Evolutionary conservation across 1,140 invertebrate species (phyloP), one percentile per base, ranked within the genome.

Genomic region (Dryas iulia): DNA sequence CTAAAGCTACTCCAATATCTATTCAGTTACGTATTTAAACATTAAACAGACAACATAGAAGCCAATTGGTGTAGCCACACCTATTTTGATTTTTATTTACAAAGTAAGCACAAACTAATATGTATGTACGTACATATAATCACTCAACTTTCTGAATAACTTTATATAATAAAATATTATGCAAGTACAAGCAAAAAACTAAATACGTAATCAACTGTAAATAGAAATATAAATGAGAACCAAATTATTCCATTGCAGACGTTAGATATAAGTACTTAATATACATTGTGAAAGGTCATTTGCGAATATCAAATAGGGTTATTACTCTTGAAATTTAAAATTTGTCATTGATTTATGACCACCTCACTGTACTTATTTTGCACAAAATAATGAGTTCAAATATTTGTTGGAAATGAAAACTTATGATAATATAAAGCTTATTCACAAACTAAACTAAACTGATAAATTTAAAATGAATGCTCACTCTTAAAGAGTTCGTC

Each of bases 201-300:
- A 10, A 18, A 11, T 21, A 47, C 8, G 8, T 8, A 47, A 47
- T 47, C 2, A 47, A 47, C 39, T 47, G 18, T 10, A 21, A 10
- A 10, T 47, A 47, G 18, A 21, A 47, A 47, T 47, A 47, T 21
- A 18, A 47, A 47, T 47, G 18, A 47, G 39, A 47, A 47, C 18
- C 6, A 47, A 47, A 47, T 47, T 47, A 47, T 47, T 47, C 8
- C 39, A 47, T 47, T 47, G 39, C 39, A 47, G 39, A 47, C 39
- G 21, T 47, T 47, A 47, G 39, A 47, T 47, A 47, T 47, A 21
- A 47, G 39, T 47, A 47, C 14, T 47, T 47, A 47, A 47, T 47
- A 47, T 47, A 47, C 39, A 47, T 47, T 47, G 39, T 47, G 39
- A 47, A 47, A 47, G 39, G 39, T 47, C 39, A 18, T 47, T 47